A percentile compares a stretch with the other conserved stretches of the same genome.
These are phyloP conservation scores for Epirrita christyi DNA, from an alignment of 2,888 invertebrate species.

Conservation along the genomic window DNA sequence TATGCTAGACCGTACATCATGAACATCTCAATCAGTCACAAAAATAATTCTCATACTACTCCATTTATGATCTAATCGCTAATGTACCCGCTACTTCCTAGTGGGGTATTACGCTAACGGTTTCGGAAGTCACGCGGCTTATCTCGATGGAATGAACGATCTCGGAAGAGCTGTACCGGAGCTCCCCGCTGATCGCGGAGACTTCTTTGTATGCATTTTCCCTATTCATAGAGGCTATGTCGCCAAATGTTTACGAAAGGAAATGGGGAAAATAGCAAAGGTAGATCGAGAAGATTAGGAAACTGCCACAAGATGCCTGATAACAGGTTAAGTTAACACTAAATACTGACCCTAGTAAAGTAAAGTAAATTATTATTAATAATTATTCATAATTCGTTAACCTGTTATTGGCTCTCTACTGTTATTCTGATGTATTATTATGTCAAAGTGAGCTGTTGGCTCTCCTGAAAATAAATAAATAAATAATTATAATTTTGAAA, in stretches of 20 bases:
- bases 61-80: not conserved
- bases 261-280: conserved; percentile 6
- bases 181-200: not conserved
- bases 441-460: too few species aligned
- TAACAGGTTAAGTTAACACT: not conserved
- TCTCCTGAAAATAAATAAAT: too few species aligned
- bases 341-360: too few species aligned
- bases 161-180: conserved; percentile 1
- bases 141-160: conserved; percentile 25
- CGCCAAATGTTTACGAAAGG: not conserved
- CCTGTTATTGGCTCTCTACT: too few species aligned
- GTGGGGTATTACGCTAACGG: conserved; percentile 28
- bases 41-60: too few species aligned
- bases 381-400: too few species aligned
- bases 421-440: too few species aligned
- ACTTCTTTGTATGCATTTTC: conserved; percentile 2
- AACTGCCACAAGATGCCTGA: not conserved
- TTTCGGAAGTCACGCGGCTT: conserved; percentile 39
- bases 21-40: too few species aligned
- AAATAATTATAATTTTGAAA: too few species aligned
- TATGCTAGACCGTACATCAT: too few species aligned
- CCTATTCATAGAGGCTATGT: not conserved
- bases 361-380: too few species aligned
- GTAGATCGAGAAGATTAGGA: not conserved
- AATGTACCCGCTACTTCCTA: not conserved